Evolutionary conservation across 2,797 vertebrate species (phyloP).

Genomic region (Hemitrygon akajei): DNA sequence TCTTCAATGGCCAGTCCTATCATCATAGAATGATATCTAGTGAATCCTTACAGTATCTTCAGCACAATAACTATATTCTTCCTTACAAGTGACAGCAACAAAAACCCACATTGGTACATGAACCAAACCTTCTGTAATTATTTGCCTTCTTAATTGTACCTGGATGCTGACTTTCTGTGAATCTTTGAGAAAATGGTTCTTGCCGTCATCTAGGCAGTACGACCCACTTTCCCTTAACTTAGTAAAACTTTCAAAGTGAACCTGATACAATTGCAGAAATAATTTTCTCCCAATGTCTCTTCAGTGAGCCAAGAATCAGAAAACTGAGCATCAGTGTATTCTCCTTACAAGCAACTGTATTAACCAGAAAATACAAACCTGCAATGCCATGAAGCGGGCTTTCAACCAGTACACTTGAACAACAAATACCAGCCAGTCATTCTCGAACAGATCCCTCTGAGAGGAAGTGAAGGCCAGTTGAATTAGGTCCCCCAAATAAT

Average conservation of each 20-base stretch:
- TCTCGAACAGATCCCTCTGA: constrained; percentile 82
- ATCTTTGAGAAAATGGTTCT: not conserved
- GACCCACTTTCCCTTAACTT: not conserved
- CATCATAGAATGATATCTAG: too few species aligned
- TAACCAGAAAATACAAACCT: constrained; percentile 59
- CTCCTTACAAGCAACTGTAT: not conserved
- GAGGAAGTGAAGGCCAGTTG: constrained; percentile 81
- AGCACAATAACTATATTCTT: too few species aligned
- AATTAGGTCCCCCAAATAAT: constrained; percentile 81
- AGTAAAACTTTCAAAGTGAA: not conserved
- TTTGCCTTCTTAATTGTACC: too few species aligned
- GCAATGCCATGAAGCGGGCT: constrained; percentile 79
- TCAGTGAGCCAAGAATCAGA: not conserved
- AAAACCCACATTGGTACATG: too few species aligned
- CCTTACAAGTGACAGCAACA: too few species aligned
- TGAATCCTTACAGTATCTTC: too few species aligned
- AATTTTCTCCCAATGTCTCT: not conserved
- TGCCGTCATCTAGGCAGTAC: not conserved
- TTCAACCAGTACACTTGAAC: constrained; percentile 92
- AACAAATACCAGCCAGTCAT: constrained; percentile 77
- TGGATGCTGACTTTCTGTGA: too few species aligned
- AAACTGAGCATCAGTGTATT: not conserved
- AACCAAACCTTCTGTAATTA: too few species aligned
- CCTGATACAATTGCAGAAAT: not conserved
- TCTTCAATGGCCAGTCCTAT: too few species aligned